Evolutionary conservation across 2,888 invertebrate species (phyloP), one percentile per base, ranked within the genome.

Genomic region (Drosophila multiciliata): DNA sequence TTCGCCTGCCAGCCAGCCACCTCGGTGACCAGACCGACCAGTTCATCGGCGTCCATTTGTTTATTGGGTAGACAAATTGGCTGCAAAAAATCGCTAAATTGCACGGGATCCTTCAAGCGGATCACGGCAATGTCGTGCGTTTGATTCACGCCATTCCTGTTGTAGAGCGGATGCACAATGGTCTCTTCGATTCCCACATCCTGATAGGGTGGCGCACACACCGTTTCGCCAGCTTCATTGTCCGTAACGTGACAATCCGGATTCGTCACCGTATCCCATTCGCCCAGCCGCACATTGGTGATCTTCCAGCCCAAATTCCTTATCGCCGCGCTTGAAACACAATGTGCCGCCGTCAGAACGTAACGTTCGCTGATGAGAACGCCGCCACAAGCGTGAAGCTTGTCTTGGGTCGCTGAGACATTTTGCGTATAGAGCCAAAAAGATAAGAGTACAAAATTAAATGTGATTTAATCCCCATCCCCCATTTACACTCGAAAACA

Each of bases 201-300:
- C 60, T 89, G 83, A 29, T 69, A 78, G 0, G 58, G 53, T 1
- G 88, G 86, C 0, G 90, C 87, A 57, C 87, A 87, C 0, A 66
- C 62, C 1, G 75, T 36, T 8, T 20, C n/a, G 0, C 52, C 58
- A 0, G 54, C 40, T 11, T 40, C 36, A 40, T 32, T 52, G 1
- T 55, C 3, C 0, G 38, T 52, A 7, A 64, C 72, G 58, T 84
- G 84, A 6, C 87, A 87, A 52, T 87, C 87, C 0, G 87, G 87
- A 77, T 87, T 87, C 5, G 87, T 85, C 32, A 69, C 49, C 2
- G 86, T 87, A 60, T 87, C 90, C 87, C 87, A 87, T 40, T 87
- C 87, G 0, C 87, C 87, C 33, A 87, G 53, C 0, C 87, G 78
- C 7, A 87, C 86, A 3, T 75, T 69, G 3, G 50, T 66, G 2